Conservation (phyloP, 2,113 vertebrate genomes). For the Nothocercus nigrocapillus region DNA sequence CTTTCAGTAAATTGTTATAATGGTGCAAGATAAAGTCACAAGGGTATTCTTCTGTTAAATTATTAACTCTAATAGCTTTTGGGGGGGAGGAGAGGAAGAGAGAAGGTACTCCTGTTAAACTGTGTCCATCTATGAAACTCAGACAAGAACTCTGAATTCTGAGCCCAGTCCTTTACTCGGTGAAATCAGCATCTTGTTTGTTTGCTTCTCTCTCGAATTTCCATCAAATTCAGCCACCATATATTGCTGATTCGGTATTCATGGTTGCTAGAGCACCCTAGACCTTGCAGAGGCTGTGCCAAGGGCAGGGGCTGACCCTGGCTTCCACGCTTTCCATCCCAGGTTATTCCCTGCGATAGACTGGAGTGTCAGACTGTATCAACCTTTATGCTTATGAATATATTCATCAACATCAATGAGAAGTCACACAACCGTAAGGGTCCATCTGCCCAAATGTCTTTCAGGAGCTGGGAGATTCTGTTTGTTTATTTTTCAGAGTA, state of each 20-base stretch:
- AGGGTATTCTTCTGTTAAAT: background rate
- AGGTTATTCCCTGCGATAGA: background rate
- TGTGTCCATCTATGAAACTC: background rate
- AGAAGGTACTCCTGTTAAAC: background rate
- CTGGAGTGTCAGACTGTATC: background rate
- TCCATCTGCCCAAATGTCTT: conserved; percentile 8
- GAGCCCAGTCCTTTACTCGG: background rate
- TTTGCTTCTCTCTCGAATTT: background rate
- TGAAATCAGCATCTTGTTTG: background rate
- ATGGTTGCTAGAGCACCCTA: background rate
- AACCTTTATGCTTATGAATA: background rate
- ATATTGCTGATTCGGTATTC: background rate
- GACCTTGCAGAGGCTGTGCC: background rate
- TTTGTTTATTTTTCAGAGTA: conserved; percentile 20
- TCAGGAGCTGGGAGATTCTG: background rate
- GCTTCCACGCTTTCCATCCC: background rate
- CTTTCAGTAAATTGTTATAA: background rate
- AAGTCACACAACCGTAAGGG: background rate
- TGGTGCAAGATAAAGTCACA: background rate
- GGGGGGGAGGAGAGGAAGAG: background rate
- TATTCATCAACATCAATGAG: background rate
- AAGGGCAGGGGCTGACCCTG: background rate
- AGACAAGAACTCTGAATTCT: background rate
- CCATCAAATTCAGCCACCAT: background rate
- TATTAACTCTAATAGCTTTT: background rate